Evolutionary conservation across 2,888 invertebrate genomes (phyloP).

Genomic region (Acronicta alni): DNA sequence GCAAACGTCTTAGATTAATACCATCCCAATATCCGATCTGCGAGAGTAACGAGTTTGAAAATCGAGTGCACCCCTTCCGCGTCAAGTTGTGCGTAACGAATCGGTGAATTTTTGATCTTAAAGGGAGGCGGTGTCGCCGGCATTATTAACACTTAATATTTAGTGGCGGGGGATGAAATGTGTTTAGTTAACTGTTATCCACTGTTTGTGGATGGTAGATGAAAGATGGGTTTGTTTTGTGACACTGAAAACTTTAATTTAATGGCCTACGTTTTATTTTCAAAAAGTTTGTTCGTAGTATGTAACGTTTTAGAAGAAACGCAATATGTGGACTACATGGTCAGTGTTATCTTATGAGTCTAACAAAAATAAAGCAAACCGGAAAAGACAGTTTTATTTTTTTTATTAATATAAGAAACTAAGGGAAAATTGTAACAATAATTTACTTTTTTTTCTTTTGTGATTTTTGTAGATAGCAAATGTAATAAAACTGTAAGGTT

Average conservation of each 20-base stretch:
- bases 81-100: conserved; percentile 75
- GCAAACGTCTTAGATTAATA: conserved; percentile 61
- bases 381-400: too few relatives aligned
- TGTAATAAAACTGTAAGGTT: too few relatives aligned
- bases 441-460: too few relatives aligned
- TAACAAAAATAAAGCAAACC: too few relatives aligned
- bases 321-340: too few relatives aligned
- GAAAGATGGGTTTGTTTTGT: conserved; percentile 31
- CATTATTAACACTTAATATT: conserved; percentile 86
- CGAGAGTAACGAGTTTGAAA: conserved; percentile 71
- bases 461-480: too few relatives aligned
- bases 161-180: conserved; percentile 69
- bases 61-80: conserved; percentile 75
- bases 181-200: conserved; percentile 57
- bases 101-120: conserved; percentile 82
- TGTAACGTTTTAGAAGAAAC: too few relatives aligned
- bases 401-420: neutral
- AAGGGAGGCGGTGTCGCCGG: conserved; percentile 69
- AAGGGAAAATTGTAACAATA: too few relatives aligned
- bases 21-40: conserved; percentile 75
- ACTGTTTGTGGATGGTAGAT: conserved; percentile 20
- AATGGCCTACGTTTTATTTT: too few relatives aligned
- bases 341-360: too few relatives aligned
- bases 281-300: too few relatives aligned
- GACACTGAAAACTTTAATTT: neutral